Percentiles rank a stretch among this genome's conserved stretches.
These are phyloP conservation scores for Agonopterix alstromeriana DNA, from an alignment of 2,888 invertebrate genomes.

Conservation along the genomic window DNA sequence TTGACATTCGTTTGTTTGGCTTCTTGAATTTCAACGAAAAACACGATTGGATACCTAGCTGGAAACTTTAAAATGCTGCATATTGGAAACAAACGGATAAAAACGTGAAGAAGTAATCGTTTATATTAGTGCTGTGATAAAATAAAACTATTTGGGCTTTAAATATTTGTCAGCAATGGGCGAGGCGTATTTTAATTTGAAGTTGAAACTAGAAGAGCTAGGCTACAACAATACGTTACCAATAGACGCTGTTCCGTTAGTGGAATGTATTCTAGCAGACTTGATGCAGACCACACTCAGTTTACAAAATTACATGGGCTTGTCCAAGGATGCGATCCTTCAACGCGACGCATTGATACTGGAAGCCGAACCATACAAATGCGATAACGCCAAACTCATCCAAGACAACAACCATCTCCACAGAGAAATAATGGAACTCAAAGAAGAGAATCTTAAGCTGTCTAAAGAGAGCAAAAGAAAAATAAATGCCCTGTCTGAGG, in stretches of 20 bases:
- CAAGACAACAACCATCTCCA: conserved; percentile 86
- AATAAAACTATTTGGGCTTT: no score
- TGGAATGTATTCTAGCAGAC: conserved; percentile 88
- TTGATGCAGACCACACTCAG: conserved; percentile 92
- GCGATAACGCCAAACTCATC: conserved; percentile 85
- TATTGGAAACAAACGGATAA: no score
- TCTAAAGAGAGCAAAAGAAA: conserved; percentile 78
- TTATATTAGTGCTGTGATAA: no score
- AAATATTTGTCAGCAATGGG: conserved; percentile 40
- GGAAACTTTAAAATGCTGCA: no score
- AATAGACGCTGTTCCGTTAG: conserved; percentile 86
- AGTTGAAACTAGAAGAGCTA: conserved; percentile 86
- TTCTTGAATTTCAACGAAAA: not conserved
- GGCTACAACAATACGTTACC: conserved; percentile 88
- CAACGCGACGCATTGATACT: conserved; percentile 82
- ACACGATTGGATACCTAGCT: not conserved
- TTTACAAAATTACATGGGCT: conserved; percentile 87
- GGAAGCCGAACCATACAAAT: conserved; percentile 87
- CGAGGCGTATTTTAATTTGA: conserved; percentile 57
- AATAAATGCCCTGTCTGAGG: conserved; percentile 78
- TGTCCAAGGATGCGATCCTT: conserved; percentile 82
- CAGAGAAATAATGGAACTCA: conserved; percentile 78
- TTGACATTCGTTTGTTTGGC: conserved; percentile 3
- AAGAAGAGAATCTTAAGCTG: conserved; percentile 79
- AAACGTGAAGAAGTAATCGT: no score